phyloP scores from a whole-genome alignment of 2,113 vertebrate genomes.

The Lamprotornis superbus region DNA sequence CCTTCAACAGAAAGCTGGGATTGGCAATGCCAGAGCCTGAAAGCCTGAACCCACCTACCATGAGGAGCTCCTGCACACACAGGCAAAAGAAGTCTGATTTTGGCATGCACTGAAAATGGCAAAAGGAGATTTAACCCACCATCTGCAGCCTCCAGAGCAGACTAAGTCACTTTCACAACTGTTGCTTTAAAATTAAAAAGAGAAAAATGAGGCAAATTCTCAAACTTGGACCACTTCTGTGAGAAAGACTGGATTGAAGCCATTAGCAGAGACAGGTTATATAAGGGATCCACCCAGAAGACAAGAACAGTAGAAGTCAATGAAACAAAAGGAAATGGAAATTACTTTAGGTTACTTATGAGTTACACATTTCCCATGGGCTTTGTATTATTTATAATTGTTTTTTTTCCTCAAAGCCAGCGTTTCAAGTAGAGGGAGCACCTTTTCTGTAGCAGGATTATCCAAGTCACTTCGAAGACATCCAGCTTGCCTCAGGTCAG shows the following conservation, averaged over 20 bases:
- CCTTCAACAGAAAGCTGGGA: background rate
- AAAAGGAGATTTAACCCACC: background rate
- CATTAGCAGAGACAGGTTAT: background rate
- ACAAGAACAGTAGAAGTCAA: background rate
- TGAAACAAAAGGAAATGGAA: background rate
- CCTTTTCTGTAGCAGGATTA: background rate
- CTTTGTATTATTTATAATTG: background rate
- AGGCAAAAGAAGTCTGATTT: background rate
- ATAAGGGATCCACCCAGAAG: rapidly evolving
- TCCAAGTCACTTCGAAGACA: background rate
- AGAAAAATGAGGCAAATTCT: background rate
- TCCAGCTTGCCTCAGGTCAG: background rate
- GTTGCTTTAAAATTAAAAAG: background rate
- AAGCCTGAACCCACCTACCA: background rate
- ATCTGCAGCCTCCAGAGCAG: background rate
- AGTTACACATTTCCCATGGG: background rate
- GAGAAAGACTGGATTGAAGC: background rate
- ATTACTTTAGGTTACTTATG: background rate
- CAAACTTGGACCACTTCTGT: background rate
- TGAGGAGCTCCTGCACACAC: background rate
- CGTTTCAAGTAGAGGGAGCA: background rate
- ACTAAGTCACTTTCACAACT: background rate
- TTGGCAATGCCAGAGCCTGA: background rate
- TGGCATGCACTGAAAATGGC: background rate
- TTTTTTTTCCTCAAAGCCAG: background rate